A percentile compares a stretch with the other conserved stretches of the same genome.
Evolutionary conservation across 2,113 vertebrate species (phyloP).

Genomic region (Meleagris gallopavo): DNA sequence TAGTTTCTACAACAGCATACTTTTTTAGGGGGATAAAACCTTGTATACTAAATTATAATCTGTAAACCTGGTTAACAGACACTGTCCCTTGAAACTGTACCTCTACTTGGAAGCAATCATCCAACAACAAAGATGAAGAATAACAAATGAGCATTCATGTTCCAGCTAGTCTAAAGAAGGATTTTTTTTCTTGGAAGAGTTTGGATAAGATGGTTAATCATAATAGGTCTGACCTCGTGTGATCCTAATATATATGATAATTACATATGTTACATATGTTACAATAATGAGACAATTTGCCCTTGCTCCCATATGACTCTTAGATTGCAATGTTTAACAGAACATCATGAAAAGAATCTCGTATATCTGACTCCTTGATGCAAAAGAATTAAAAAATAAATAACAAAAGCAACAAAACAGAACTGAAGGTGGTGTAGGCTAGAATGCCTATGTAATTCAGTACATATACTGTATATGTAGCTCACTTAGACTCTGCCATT

Average conservation of each 20-base stretch:
- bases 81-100: not conserved
- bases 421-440: not conserved
- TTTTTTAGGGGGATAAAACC: not conserved
- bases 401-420: not conserved
- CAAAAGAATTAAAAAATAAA: not conserved
- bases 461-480: not conserved
- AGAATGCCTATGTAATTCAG: not conserved
- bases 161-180: not conserved
- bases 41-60: not conserved
- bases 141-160: not conserved
- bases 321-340: not conserved
- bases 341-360: not conserved
- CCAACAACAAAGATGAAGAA: not conserved
- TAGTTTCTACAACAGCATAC: not conserved
- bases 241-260: not conserved
- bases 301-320: not conserved
- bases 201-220: not conserved
- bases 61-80: not conserved
- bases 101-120: not conserved
- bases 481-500: not conserved
- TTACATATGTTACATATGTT: not conserved
- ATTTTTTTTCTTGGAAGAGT: not conserved
- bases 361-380: not conserved
- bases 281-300: not conserved
- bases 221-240: not conserved